Percentiles rank a stretch among this genome's conserved stretches.
phyloP scores from a whole-genome alignment of 2,797 vertebrate genomes.

The Hephaestus fuliginosus region DNA sequence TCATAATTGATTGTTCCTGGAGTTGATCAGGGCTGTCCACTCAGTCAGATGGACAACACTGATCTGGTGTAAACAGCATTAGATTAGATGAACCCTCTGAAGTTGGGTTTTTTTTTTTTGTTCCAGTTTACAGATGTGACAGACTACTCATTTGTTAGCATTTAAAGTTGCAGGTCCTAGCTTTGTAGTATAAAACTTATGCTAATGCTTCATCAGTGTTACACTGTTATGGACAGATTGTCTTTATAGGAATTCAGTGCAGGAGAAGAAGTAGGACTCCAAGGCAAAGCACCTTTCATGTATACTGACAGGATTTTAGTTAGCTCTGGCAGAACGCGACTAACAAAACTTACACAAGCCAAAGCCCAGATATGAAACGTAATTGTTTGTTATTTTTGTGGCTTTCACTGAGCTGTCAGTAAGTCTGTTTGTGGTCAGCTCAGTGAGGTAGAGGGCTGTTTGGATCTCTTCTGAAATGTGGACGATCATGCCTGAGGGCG shows the following conservation, averaged over 20 bases:
- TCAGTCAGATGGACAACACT: constrained; percentile 64
- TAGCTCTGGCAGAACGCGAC: neutral
- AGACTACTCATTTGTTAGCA: neutral
- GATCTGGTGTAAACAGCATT: constrained; percentile 58
- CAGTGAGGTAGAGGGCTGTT: constrained; percentile 32
- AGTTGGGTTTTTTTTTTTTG: constrained; percentile 11
- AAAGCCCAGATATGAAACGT: neutral
- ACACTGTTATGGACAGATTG: neutral
- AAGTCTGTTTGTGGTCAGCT: constrained; percentile 34
- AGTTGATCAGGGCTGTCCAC: constrained; percentile 72
- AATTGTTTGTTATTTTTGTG: neutral
- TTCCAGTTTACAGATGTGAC: constrained; percentile 1
- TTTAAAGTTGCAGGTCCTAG: too few species aligned
- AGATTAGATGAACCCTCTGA: constrained; percentile 40
- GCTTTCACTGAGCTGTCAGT: neutral
- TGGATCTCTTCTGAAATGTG: constrained; percentile 58
- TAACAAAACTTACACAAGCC: neutral
- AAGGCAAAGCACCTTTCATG: neutral
- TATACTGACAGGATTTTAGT: neutral
- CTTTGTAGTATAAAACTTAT: neutral
- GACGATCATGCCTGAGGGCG: constrained; percentile 48
- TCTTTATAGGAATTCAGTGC: neutral
- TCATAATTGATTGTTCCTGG: constrained; percentile 77
- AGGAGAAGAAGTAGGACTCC: neutral
- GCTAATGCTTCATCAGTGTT: neutral